These are phyloP conservation scores for Caerostris extrusa DNA, from an alignment of 1,140 invertebrate genomes.

Conservation along the genomic window DNA sequence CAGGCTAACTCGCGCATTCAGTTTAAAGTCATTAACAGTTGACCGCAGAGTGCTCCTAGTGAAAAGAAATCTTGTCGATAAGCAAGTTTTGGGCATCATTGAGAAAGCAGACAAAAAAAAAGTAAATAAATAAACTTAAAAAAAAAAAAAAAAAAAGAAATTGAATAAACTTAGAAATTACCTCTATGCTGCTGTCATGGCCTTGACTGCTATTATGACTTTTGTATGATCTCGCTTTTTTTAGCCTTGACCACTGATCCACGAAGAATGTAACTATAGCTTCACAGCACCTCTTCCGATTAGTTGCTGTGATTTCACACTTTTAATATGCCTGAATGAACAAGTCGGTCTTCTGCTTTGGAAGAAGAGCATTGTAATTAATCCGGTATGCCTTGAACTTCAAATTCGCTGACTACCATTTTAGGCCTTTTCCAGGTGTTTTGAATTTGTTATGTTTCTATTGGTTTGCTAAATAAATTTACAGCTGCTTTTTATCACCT, in stretches of 20 bases:
- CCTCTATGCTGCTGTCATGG: neutral
- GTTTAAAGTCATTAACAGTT: slow-evolving; percentile 35
- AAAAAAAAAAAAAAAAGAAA: neutral
- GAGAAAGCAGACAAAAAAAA: neutral
- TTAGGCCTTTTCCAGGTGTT: neutral
- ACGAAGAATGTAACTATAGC: neutral
- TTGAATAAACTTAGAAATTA: neutral
- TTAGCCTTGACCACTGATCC: neutral
- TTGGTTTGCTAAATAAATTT: neutral
- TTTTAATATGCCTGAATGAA: slow-evolving; percentile 6
- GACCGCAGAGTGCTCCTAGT: neutral
- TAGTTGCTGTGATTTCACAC: slow-evolving; percentile 34
- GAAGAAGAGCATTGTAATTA: neutral
- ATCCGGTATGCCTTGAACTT: neutral
- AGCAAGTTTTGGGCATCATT: neutral
- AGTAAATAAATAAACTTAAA: neutral
- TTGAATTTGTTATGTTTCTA: neutral
- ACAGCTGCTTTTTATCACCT: neutral
- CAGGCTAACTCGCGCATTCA: neutral
- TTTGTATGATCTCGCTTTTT: neutral
- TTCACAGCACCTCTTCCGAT: slow-evolving; percentile 20
- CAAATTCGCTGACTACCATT: neutral
- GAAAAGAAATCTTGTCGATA: slow-evolving; percentile 36
- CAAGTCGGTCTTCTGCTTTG: neutral
- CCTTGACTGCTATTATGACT: slow-evolving; percentile 42